Percentiles rank a stretch among this genome's conserved stretches.
Evolutionary conservation across 2,797 vertebrate genomes (phyloP).

Genomic region (Aselliscus stoliczkanus): DNA sequence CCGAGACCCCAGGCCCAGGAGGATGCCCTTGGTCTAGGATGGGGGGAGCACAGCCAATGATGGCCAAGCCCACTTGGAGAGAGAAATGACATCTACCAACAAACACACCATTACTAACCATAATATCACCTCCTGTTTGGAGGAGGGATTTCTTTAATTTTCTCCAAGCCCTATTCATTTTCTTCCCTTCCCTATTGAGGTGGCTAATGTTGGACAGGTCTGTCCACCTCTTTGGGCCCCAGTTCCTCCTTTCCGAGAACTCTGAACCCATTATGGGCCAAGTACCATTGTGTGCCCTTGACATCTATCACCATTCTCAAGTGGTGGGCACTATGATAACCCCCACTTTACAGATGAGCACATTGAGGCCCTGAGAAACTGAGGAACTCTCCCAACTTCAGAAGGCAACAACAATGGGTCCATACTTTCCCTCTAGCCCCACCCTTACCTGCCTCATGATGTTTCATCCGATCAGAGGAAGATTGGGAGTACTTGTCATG

Average conservation of each 20-base stretch:
- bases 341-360: background rate
- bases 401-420: background rate
- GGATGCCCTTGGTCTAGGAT: background rate
- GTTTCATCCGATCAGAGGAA: background rate
- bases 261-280: background rate
- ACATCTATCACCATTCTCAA: background rate
- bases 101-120: background rate
- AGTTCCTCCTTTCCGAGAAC: background rate
- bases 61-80: background rate
- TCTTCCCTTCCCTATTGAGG: background rate
- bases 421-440: background rate
- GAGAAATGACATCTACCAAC: background rate
- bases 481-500: background rate
- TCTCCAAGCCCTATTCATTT: background rate
- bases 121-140: background rate
- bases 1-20: background rate
- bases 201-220: background rate
- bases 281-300: background rate
- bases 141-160: background rate
- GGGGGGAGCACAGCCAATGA: background rate
- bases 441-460: background rate
- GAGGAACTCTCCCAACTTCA: background rate
- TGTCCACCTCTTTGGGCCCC: background rate
- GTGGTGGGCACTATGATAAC: background rate
- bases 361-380: background rate